phyloP scores from a whole-genome alignment of 1,140 invertebrate species.

The Hestina assimilis region DNA sequence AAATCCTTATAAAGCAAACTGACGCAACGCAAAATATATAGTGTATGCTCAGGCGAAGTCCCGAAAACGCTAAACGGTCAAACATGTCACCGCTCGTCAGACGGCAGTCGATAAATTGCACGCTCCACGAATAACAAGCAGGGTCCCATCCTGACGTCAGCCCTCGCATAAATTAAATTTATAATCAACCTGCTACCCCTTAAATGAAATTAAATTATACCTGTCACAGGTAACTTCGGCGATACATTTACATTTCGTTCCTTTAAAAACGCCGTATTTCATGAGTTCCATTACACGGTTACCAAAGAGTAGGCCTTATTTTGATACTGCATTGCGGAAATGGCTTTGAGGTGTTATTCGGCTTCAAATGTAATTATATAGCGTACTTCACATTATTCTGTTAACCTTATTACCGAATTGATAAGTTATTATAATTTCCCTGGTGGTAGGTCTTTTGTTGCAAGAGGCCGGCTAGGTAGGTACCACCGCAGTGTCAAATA shows the following conservation, averaged over 20 bases:
- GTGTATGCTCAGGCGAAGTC: conserved; percentile 15
- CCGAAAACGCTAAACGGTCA: conserved; percentile 25
- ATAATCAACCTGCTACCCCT: conserved; percentile 61
- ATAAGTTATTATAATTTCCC: too few species aligned
- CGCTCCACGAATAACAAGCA: conserved; percentile 54
- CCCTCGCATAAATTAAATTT: conserved; percentile 71
- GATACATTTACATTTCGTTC: conserved; percentile 59
- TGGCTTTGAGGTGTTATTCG: too few species aligned
- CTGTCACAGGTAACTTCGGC: conserved; percentile 50
- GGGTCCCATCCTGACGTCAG: conserved; percentile 43
- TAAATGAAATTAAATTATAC: conserved; percentile 69
- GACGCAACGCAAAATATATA: too few species aligned
- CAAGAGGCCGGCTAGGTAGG: too few species aligned
- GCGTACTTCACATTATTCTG: too few species aligned
- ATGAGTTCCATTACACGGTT: conserved; percentile 37
- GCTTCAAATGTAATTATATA: too few species aligned
- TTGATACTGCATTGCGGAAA: too few species aligned
- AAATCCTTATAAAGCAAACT: too few species aligned
- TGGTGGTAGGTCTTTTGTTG: too few species aligned
- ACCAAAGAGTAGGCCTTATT: conserved; percentile 18
- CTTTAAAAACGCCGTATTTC: conserved; percentile 50
- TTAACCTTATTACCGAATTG: too few species aligned
- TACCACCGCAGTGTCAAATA: too few species aligned
- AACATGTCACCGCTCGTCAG: conserved; percentile 35
- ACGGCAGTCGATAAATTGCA: conserved; percentile 57